Percentiles rank a stretch among this genome's conserved stretches.
Evolutionary conservation across 2,113 vertebrate species (phyloP).

Genomic region (Oreocharis arfaki): DNA sequence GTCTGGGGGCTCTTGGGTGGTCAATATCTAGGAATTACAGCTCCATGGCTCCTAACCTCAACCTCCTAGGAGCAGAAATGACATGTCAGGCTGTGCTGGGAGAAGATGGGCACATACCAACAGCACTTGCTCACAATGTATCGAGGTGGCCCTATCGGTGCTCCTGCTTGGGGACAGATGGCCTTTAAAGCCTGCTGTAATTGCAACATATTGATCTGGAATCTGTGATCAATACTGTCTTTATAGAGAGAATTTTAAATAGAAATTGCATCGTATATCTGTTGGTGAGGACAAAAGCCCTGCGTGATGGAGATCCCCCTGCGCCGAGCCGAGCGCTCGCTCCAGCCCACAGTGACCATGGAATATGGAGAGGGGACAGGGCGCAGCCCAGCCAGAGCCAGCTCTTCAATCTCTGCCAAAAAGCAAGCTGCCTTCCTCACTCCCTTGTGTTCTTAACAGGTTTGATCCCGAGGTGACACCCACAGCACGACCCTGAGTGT

Average conservation of each 20-base stretch:
- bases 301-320: neutral
- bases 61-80: neutral
- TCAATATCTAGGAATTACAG: neutral
- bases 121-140: neutral
- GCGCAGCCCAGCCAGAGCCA: neutral
- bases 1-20: neutral
- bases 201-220: slow-evolving; percentile 53
- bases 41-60: neutral
- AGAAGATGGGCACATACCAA: neutral
- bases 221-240: slow-evolving; percentile 65
- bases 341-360: neutral
- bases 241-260: slow-evolving; percentile 63
- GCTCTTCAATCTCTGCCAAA: neutral
- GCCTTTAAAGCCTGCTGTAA: slow-evolving; percentile 49
- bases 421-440: neutral
- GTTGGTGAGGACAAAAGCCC: slow-evolving; percentile 12
- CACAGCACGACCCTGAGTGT: neutral
- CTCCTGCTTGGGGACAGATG: slow-evolving; percentile 41
- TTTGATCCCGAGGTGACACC: neutral
- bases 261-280: slow-evolving; percentile 65
- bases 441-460: neutral
- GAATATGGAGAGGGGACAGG: neutral
- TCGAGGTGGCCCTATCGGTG: neutral
- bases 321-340: neutral
- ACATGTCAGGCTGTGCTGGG: neutral